Conservation (phyloP, 2,888 invertebrate genomes). For the Athalia rosae region DNA sequence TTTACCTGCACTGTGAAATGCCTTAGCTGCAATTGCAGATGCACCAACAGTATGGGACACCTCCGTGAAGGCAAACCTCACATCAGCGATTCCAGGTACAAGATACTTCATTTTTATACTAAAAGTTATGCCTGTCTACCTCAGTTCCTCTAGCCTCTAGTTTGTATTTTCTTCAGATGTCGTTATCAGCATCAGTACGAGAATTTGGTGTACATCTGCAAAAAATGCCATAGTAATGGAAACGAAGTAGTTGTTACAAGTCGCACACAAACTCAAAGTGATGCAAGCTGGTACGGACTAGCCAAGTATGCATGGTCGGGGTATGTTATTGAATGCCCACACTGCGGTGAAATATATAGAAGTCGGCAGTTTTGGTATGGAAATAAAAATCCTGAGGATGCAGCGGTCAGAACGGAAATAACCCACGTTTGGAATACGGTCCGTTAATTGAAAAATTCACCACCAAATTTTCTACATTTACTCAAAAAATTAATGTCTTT, state of each 20-base stretch:
- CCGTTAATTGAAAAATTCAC: slow-evolving; percentile 29
- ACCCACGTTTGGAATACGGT: slow-evolving; percentile 77
- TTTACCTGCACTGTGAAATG: slow-evolving; percentile 85
- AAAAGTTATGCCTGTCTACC: background rate
- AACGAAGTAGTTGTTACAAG: slow-evolving; percentile 78
- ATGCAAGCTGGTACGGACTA: slow-evolving; percentile 79
- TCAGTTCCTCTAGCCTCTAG: background rate
- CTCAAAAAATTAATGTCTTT: slow-evolving; percentile 34
- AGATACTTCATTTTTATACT: background rate
- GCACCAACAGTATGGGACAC: slow-evolving; percentile 82
- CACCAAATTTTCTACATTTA: background rate
- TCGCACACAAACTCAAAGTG: slow-evolving; percentile 72
- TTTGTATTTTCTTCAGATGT: slow-evolving; percentile 68
- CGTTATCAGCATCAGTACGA: slow-evolving; percentile 85
- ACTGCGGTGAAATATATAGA: slow-evolving; percentile 83
- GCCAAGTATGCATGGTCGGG: slow-evolving; percentile 88
- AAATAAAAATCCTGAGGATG: slow-evolving; percentile 83
- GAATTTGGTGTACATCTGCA: slow-evolving; percentile 81
- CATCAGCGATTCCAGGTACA: slow-evolving; percentile 70
- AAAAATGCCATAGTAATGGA: slow-evolving; percentile 79
- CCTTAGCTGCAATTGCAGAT: slow-evolving; percentile 80
- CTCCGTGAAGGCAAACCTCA: slow-evolving; percentile 79
- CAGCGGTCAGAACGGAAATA: slow-evolving; percentile 78
- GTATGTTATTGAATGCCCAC: slow-evolving; percentile 84
- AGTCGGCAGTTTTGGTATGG: slow-evolving; percentile 89